phyloP scores from a whole-genome alignment of 2,113 vertebrate species.

The Ptychochromis oligacanthus region DNA sequence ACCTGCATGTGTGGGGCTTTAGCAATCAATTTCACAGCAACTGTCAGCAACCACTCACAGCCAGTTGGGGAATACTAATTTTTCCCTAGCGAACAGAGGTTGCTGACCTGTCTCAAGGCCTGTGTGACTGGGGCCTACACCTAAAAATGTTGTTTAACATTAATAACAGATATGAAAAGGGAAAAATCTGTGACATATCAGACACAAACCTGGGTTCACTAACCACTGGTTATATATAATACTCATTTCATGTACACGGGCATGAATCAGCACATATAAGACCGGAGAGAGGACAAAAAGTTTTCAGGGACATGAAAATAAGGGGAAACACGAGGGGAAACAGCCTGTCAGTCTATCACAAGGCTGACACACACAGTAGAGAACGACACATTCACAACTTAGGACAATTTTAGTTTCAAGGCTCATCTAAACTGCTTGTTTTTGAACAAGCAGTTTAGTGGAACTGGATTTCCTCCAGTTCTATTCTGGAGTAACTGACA shows the following conservation, averaged over 20 bases:
- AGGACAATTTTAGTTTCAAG: background rate
- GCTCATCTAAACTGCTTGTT: background rate
- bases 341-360: background rate
- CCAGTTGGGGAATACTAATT: too few relatives aligned
- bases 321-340: too few relatives aligned
- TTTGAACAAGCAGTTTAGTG: too few relatives aligned
- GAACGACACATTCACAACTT: slow-evolving; percentile 5
- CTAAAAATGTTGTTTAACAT: background rate
- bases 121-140: background rate
- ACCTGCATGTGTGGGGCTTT: too few relatives aligned
- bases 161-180: background rate
- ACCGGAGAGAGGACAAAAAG: background rate
- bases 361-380: background rate
- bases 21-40: too few relatives aligned
- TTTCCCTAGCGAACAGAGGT: background rate
- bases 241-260: background rate
- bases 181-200: background rate
- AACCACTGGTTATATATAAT: too few relatives aligned
- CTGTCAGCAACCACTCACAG: rapidly evolving
- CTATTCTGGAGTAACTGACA: too few relatives aligned
- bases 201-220: background rate
- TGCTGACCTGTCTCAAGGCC: background rate
- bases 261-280: background rate
- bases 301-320: background rate
- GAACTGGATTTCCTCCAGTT: too few relatives aligned